phyloP scores from a whole-genome alignment of 2,113 vertebrate genomes.

The Cnemophilus loriae region DNA sequence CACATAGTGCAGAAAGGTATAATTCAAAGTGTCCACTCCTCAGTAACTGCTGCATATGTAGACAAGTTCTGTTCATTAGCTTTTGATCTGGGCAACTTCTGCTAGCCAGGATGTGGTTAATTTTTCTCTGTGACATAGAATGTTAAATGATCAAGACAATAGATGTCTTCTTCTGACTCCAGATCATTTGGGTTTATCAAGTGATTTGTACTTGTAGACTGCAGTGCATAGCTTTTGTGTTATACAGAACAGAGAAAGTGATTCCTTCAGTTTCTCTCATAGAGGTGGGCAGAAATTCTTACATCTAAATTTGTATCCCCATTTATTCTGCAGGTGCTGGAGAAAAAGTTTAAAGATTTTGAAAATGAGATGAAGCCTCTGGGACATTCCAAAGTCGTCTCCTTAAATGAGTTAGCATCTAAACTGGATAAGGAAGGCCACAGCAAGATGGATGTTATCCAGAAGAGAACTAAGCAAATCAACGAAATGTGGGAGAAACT shows the following conservation, averaged over 20 bases:
- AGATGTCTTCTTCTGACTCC: background rate
- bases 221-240: background rate
- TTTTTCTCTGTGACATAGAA: background rate
- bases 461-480: slow-evolving; percentile 63
- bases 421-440: slow-evolving; percentile 58
- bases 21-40: background rate
- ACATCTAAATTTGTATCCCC: background rate
- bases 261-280: background rate
- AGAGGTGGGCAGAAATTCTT: background rate
- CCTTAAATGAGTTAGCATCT: slow-evolving; percentile 72
- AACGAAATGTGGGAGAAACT: slow-evolving; percentile 78
- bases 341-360: slow-evolving; percentile 84
- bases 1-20: background rate
- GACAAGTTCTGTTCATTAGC: background rate
- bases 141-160: background rate
- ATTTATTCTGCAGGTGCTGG: slow-evolving; percentile 71
- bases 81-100: background rate
- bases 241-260: background rate
- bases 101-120: background rate
- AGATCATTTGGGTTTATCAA: background rate
- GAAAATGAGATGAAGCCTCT: slow-evolving; percentile 74
- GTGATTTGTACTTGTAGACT: background rate
- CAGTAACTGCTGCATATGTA: background rate
- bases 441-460: slow-evolving; percentile 57
- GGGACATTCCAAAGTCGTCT: slow-evolving; percentile 74